Conservation (phyloP, 2,113 vertebrate genomes). For the Smithornis capensis region DNA sequence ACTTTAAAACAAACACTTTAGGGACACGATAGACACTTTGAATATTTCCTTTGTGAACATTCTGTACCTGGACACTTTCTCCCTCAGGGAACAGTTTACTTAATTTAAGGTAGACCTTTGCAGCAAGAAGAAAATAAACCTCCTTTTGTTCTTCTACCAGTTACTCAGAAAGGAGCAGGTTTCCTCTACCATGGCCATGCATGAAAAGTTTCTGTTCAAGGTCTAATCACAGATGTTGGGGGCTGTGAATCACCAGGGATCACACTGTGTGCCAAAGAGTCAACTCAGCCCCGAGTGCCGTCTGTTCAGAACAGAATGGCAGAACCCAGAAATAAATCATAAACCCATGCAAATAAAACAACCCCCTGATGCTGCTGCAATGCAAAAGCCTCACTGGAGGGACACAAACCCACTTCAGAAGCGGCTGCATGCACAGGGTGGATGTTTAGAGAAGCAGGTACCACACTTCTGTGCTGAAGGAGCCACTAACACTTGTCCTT, state of each 20-base stretch:
- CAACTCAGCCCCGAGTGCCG: background rate
- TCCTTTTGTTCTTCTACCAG: constrained; percentile 11
- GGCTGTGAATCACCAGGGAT: background rate
- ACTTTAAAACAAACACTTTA: constrained; percentile 45
- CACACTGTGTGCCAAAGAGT: fast-evolving
- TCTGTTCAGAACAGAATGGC: background rate
- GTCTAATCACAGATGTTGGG: background rate
- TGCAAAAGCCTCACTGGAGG: background rate
- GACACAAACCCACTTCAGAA: background rate
- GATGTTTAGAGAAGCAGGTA: background rate
- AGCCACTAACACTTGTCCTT: background rate
- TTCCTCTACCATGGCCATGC: background rate
- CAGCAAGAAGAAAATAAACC: constrained; percentile 3
- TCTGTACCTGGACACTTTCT: constrained; percentile 52
- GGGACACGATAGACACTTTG: background rate
- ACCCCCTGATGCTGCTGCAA: background rate
- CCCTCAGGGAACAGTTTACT: constrained; percentile 56
- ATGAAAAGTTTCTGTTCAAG: background rate
- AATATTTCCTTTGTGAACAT: constrained; percentile 54
- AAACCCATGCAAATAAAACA: background rate
- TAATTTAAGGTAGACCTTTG: constrained; percentile 42
- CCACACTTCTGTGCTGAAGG: background rate
- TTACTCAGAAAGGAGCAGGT: background rate
- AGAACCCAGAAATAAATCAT: background rate
- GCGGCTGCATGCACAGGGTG: background rate